Base-by-base conservation (phyloP, 2,797 vertebrate species). In the Uromys caudimaculatus region DNA sequence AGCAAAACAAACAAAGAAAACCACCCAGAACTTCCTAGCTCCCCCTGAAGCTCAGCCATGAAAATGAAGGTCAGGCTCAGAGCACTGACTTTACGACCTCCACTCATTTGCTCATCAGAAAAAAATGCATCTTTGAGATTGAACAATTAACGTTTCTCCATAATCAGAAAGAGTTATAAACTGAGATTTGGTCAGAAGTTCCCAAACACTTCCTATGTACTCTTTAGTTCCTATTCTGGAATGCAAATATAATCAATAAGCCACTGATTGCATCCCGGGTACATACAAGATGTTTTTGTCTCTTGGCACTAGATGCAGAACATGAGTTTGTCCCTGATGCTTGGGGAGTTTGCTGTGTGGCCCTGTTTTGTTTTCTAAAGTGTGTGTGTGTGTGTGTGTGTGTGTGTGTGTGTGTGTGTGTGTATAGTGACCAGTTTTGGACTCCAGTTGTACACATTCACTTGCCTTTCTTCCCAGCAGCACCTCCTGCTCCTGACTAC, bases 241-340 rank as follows among this genome's bases (percentile, higher is more conserved):
- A 83, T 60, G 82, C 84, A 93, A 64, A 90, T 78, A 86, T 75
- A 82, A 96, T 85, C 87, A 89, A 67, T 91, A 90, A 96, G 78
- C 77, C 84, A 41, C 47, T 85, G 84, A 82, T 85, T 90, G 50
- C 41, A 87, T 95, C 91, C 95, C 78, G 83, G 84, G 58, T 69
- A 62, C 87, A 91, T 87, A 73, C 64, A 81, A 90, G 82, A 95
- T 95, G 75, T 47, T 97, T 93, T 91, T 81, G 58, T 93, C 79
- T 97, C 83, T 96, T 93, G 83, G 69, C 38, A 27, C 83, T 85
- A 95, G 71, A 88, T 85, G 11, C 77, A 93, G 93, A 95, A 89
- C 87, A 75, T 88, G 64, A 71, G 64, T 76, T 91, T 96, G 90
- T 90, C 81, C 93, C 77, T 90, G 90, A 76, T 1, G 38, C 71